Evolutionary conservation across 1,140 invertebrate genomes (phyloP), one percentile per base, ranked within the genome.

Genomic region (Batillaria attramentaria): DNA sequence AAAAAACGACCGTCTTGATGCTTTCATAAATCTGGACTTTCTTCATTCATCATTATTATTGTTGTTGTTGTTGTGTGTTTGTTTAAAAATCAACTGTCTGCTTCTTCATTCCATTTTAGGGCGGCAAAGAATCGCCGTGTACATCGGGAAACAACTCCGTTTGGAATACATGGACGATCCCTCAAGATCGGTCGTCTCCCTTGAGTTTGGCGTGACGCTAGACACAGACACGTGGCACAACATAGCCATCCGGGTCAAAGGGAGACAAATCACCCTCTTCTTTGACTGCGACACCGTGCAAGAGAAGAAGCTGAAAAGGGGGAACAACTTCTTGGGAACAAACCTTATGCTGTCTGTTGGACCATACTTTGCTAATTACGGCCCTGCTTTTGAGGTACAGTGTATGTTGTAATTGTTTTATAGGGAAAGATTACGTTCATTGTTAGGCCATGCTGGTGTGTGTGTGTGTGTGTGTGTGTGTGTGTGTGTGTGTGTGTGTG

Each of bases 341-440:
- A 86, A 85, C 73, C 68, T 86, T 0, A 85, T 89, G 82, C 83
- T 86, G 66, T 84, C 86, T 2, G 72, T 88, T 16, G 87, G 87
- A 42, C 84, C 84, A n/a, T 87, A 88, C 46, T 88, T 86, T 78
- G 80, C 83, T 16, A 72, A 83, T 62, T 83, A 84, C 78, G 85
- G 85, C 3, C 37, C 43, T 6, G 73, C 81, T 18, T 87, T 87
- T 78, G 77, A 85, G 84, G 87, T 87, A 66, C 81, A 79, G 2
- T 79, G 42, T 57, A 16, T 42, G 8, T 20, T 50, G 24, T 39
- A 31, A 28, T 66, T 39, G 6, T 3, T 39, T 35, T 6, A 76
- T 8, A 18, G 18, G 39, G 20, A 57, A 76, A 13, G 31, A n/a
- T 13, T 75, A 20, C 39, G 28, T 20, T n/a, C n/a, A n/a, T n/a